phyloP scores from a whole-genome alignment of 2,113 vertebrate genomes.

The Cebidichthys violaceus region DNA sequence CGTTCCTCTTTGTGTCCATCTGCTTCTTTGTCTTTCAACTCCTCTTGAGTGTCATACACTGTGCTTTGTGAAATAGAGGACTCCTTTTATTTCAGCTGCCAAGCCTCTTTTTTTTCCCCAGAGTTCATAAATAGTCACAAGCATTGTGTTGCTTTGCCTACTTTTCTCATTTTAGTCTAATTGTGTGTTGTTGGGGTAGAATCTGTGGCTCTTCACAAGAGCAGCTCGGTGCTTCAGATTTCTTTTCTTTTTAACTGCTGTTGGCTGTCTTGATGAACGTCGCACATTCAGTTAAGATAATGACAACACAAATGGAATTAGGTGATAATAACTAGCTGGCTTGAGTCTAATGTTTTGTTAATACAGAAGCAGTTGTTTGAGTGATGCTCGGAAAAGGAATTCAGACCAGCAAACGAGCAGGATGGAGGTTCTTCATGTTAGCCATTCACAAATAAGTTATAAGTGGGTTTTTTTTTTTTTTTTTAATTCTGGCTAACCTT shows the following conservation, averaged over 20 bases:
- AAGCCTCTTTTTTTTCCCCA: background rate
- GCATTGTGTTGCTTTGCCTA: conserved; percentile 18
- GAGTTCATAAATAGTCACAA: conserved; percentile 24
- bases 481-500: too few species aligned
- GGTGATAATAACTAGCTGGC: background rate
- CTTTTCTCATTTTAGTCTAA: conserved; percentile 22
- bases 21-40: conserved; percentile 69
- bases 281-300: background rate
- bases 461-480: too few species aligned
- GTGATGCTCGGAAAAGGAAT: background rate
- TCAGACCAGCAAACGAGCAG: background rate
- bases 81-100: conserved; percentile 28
- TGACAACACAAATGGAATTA: conserved; percentile 2
- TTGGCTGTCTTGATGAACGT: conserved; percentile 8
- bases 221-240: conserved; percentile 7
- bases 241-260: background rate
- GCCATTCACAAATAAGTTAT: background rate
- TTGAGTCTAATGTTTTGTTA: conserved; percentile 5
- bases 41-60: conserved; percentile 30
- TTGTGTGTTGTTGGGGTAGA: conserved; percentile 11
- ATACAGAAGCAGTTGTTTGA: background rate
- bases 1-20: conserved; percentile 66
- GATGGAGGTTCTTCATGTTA: background rate
- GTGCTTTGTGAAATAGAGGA: conserved; percentile 51
- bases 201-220: conserved; percentile 4